Evolutionary conservation across 1,140 invertebrate species (phyloP), one percentile per base, ranked within the genome.

Genomic region (Calycopis cecrops): DNA sequence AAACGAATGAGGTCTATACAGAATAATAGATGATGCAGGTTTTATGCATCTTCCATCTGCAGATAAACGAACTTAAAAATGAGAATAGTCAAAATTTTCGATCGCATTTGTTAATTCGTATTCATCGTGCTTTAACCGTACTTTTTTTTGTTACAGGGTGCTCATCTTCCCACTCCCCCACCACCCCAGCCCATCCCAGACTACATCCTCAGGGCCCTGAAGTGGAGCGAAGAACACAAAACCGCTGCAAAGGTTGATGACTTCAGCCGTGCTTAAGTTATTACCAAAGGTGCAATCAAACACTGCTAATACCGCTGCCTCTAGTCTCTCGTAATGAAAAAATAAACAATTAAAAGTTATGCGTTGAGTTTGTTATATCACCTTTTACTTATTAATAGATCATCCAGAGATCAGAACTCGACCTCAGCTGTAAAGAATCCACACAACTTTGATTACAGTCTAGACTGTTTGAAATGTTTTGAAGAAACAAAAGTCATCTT

Each of bases 221-320:
- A 65, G 6, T 86, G 79, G 79, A 86, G 76, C 75, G 59, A 8
- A 48, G 53, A 70, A 6, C 74, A 84, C 68, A 67, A 76, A 34
- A 67, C 69, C 38, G n/a, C n/a, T n/a, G n/a, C n/a, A n/a, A 65
- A 68, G 51, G 44, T 51, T 8, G 67, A 71, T 40, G 38, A 44
- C 35, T 0, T 11, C 44, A 34, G 35, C 40, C 69, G 34, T 44
- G 14, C 33, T n/a, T 74, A 80, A 74, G 52, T 69, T 55, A 55
- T 21, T 60, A 28, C 6, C 6, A 28, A 68, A 63, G 62, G 35
- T 34, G 55, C 49, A 63, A 44, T 16, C 56, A 52, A 64, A 62
- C 69, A 78, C 73, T 79, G 75, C 75, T 71, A 69, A 68, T 34
- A 48, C 35, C 59, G 61, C 69, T 74, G 73, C 54, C 63, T 80